A percentile compares a stretch with the other conserved stretches of the same genome.
These are phyloP conservation scores for Yponomeuta sedellus DNA, from an alignment of 2,888 invertebrate genomes.

Conservation along the genomic window DNA sequence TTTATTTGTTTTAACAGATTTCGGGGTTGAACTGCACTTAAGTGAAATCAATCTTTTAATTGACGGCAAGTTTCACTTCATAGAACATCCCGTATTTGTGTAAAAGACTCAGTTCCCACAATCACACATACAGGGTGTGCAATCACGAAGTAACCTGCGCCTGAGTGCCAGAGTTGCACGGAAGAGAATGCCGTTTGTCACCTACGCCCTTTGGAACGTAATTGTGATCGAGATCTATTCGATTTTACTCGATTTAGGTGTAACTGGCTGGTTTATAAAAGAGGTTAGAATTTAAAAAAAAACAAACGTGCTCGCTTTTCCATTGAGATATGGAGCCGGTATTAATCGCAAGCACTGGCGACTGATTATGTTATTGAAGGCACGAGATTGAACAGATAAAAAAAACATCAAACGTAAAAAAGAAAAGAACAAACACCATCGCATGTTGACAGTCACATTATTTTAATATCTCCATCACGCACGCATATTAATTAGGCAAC, in stretches of 20 bases:
- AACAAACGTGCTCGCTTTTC: background rate
- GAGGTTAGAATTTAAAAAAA: background rate
- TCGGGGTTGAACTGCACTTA: no score
- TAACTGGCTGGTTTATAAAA: conserved; percentile 5
- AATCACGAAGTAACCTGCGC: conserved; percentile 69
- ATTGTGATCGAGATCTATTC: conserved; percentile 11
- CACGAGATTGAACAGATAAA: background rate
- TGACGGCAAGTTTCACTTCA: no score
- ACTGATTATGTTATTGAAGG: background rate
- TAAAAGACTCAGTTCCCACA: conserved; percentile 66
- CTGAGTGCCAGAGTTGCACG: conserved; percentile 43
- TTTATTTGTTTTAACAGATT: no score
- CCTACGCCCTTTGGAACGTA: conserved; percentile 56
- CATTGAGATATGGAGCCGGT: no score
- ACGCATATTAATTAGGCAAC: conserved; percentile 36
- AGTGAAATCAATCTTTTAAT: no score
- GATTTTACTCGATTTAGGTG: conserved; percentile 13
- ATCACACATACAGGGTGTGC: conserved; percentile 67
- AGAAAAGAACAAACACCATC: conserved; percentile 12
- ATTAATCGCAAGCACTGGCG: background rate
- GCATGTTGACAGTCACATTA: conserved; percentile 33
- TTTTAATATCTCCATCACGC: conserved; percentile 48
- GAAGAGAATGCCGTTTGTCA: conserved; percentile 61
- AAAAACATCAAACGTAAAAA: conserved; percentile 15
- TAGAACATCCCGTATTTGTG: conserved; percentile 40